Conservation (phyloP, 2,888 invertebrate genomes). For the Asteroscopus sphinx region DNA sequence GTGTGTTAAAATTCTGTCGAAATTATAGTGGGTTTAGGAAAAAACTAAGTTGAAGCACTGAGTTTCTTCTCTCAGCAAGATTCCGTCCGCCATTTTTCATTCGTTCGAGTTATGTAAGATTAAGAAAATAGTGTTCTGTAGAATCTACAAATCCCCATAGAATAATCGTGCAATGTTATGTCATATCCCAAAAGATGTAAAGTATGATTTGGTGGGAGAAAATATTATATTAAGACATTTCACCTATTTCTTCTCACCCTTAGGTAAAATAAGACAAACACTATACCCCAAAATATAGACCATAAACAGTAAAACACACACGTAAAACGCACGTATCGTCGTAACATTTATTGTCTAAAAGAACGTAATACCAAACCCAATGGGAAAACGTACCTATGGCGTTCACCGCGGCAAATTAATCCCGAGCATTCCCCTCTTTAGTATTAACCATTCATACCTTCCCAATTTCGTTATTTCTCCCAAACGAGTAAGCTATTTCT, state of each 20-base stretch:
- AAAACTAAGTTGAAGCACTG: too few relatives aligned
- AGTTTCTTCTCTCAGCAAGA: too few relatives aligned
- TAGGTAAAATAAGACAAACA: constrained; percentile 5
- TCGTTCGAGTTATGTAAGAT: too few relatives aligned
- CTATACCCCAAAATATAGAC: constrained; percentile 6
- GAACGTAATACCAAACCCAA: constrained; percentile 59
- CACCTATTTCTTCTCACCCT: background rate
- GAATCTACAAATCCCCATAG: too few relatives aligned
- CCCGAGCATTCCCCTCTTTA: constrained; percentile 71
- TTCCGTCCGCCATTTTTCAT: too few relatives aligned
- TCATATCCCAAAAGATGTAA: too few relatives aligned
- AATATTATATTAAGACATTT: too few relatives aligned
- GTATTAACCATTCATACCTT: constrained; percentile 85
- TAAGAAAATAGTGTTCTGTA: too few relatives aligned
- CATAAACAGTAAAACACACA: constrained; percentile 24
- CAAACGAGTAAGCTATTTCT: constrained; percentile 68
- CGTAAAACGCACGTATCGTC: constrained; percentile 43
- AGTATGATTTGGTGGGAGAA: too few relatives aligned
- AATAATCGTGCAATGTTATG: too few relatives aligned
- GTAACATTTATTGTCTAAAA: constrained; percentile 50
- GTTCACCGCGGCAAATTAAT: constrained; percentile 77
- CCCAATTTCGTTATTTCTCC: constrained; percentile 80
- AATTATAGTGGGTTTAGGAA: too few relatives aligned
- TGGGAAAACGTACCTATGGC: constrained; percentile 64
- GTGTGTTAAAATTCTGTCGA: too few relatives aligned